Evolutionary conservation across 2,113 vertebrate genomes (phyloP).

Genomic region (Campylomormyrus numenius): DNA sequence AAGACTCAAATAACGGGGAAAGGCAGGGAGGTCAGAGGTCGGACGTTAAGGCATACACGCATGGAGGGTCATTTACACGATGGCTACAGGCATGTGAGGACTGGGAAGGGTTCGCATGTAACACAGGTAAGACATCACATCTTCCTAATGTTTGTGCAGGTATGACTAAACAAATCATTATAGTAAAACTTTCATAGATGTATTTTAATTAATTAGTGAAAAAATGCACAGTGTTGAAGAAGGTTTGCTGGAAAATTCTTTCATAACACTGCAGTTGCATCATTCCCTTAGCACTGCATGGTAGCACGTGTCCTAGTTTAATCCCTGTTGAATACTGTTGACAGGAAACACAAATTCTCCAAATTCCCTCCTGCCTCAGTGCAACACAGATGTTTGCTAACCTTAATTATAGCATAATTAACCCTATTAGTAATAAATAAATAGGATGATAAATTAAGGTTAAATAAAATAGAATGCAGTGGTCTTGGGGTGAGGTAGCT

Average conservation of each 20-base stretch:
- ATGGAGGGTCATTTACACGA: too few relatives aligned
- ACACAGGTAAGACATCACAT: too few relatives aligned
- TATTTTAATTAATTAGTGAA: not conserved
- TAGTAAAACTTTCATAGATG: not conserved
- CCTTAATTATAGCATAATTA: not conserved
- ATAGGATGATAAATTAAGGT: not conserved
- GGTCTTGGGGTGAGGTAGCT: not conserved
- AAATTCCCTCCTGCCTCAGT: not conserved
- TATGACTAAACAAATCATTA: not conserved
- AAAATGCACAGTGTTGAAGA: not conserved
- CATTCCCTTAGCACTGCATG: not conserved
- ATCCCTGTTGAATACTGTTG: not conserved
- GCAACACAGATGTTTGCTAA: not conserved
- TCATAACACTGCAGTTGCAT: not conserved
- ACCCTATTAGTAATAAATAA: not conserved
- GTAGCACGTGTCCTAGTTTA: not conserved
- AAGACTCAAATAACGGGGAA: too few relatives aligned
- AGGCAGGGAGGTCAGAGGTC: too few relatives aligned
- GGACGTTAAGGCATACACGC: too few relatives aligned
- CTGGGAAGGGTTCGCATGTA: too few relatives aligned
- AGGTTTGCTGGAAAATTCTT: not conserved
- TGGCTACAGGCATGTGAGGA: too few relatives aligned
- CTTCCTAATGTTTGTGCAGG: not conserved
- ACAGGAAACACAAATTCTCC: not conserved
- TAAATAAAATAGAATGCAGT: not conserved